Conservation (phyloP, 2,113 vertebrate species). For the Erythrolamprus reginae region DNA sequence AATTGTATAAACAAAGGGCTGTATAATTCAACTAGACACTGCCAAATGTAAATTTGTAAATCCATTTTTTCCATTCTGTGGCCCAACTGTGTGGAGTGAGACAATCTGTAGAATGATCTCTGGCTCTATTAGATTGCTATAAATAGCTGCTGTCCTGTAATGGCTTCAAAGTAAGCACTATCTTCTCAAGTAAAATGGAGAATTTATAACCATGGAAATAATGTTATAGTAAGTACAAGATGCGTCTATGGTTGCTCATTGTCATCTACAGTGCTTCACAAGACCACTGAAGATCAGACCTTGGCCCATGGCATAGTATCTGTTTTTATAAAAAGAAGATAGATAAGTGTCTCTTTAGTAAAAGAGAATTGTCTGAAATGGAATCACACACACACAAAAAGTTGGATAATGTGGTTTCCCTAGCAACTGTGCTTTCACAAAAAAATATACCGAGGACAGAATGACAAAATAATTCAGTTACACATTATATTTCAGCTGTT, state of each 20-base stretch:
- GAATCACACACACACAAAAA: not conserved
- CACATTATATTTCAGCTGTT: not conserved
- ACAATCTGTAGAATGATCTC: slow-evolving; percentile 45
- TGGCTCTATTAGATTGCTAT: slow-evolving; percentile 45
- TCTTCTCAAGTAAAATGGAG: slow-evolving; percentile 34
- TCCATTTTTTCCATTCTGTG: slow-evolving; percentile 30
- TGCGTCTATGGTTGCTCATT: slow-evolving; percentile 4
- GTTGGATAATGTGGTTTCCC: not conserved
- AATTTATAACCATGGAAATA: not conserved
- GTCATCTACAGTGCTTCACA: slow-evolving; percentile 16
- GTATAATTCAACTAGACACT: slow-evolving; percentile 28
- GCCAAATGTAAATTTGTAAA: slow-evolving; percentile 44
- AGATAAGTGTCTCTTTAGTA: not conserved
- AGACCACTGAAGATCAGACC: slow-evolving; percentile 2
- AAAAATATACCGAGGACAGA: not conserved
- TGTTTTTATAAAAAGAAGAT: not conserved
- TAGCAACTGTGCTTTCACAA: not conserved
- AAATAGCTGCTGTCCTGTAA: slow-evolving; percentile 48
- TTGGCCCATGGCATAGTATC: not conserved
- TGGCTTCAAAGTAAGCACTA: slow-evolving; percentile 33
- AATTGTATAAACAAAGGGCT: slow-evolving; percentile 9
- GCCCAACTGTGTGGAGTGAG: slow-evolving; percentile 40
- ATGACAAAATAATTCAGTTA: not conserved
- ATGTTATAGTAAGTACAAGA: slow-evolving; percentile 33
- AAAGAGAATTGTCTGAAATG: not conserved